A percentile compares a stretch with the other conserved stretches of the same genome.
phyloP scores from a whole-genome alignment of 2,113 vertebrate genomes.

The Zosterops japonicus region DNA sequence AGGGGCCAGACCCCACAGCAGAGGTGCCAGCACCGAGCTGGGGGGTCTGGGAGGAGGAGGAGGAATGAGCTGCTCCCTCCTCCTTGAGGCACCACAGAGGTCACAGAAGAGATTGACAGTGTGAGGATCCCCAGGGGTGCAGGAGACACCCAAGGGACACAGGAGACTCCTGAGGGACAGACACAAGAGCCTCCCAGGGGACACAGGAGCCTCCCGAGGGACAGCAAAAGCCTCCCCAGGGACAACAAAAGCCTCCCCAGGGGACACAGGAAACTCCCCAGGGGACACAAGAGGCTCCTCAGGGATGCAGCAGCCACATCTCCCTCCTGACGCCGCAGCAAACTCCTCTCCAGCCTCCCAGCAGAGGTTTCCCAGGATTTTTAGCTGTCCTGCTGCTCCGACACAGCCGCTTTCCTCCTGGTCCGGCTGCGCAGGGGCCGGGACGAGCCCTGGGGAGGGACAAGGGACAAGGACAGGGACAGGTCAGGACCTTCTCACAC shows the following conservation, averaged over 20 bases:
- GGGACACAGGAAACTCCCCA: too few relatives aligned
- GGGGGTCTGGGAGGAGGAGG: neutral
- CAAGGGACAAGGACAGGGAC: neutral
- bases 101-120: neutral
- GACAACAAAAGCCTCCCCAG: too few relatives aligned
- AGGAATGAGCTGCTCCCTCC: neutral
- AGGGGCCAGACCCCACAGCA: neutral
- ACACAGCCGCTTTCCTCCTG: conserved; percentile 33
- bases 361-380: neutral
- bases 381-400: conserved; percentile 60
- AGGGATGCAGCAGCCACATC: accelerated
- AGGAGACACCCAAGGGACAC: neutral
- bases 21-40: neutral
- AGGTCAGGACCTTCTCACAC: accelerated
- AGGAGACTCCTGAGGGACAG: too few relatives aligned
- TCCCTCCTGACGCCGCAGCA: neutral
- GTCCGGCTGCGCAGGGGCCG: conserved; percentile 52
- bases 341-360: neutral
- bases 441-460: conserved; percentile 46
- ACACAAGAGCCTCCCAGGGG: too few relatives aligned
- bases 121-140: neutral
- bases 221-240: too few relatives aligned
- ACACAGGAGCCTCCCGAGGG: too few relatives aligned
- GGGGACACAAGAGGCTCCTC: too few relatives aligned
- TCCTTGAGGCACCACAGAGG: neutral